These are phyloP conservation scores for Panthera tigris DNA, from an alignment of 2,113 vertebrate genomes.

Conservation along the genomic window DNA sequence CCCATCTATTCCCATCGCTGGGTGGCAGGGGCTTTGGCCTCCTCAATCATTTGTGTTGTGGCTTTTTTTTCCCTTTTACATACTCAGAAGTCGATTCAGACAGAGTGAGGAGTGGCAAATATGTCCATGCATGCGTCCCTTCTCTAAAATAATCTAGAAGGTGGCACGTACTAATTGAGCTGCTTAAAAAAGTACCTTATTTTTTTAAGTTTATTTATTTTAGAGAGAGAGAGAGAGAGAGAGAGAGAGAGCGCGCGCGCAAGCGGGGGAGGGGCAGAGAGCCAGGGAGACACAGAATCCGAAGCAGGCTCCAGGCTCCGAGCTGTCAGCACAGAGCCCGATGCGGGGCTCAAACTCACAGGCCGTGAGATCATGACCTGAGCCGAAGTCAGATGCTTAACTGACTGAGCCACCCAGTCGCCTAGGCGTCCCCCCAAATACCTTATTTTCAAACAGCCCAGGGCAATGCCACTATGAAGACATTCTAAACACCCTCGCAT, in stretches of 20 bases:
- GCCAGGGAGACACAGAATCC: too few relatives aligned
- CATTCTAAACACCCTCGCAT: not conserved
- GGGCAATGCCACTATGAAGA: not conserved
- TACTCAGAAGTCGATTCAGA: not conserved
- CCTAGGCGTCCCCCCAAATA: not conserved
- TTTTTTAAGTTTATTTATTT: too few relatives aligned
- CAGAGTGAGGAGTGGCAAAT: not conserved
- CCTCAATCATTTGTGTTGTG: not conserved
- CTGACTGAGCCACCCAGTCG: too few relatives aligned
- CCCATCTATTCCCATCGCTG: not conserved
- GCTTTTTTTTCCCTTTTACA: not conserved
- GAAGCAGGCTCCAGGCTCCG: too few relatives aligned
- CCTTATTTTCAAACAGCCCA: not conserved
- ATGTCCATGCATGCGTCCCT: not conserved
- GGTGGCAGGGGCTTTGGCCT: not conserved
- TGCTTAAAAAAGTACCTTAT: not conserved
- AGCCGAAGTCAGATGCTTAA: too few relatives aligned
- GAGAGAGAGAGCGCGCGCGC: too few relatives aligned
- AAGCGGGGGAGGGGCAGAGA: too few relatives aligned
- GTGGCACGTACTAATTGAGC: not conserved
- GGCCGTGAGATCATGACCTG: too few relatives aligned
- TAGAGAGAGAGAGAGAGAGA: too few relatives aligned
- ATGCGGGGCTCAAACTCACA: too few relatives aligned
- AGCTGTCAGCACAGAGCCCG: too few relatives aligned
- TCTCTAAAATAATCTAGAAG: constrained; percentile 39